Conservation (phyloP, 2,888 invertebrate species). For the Melanchra persicariae region DNA sequence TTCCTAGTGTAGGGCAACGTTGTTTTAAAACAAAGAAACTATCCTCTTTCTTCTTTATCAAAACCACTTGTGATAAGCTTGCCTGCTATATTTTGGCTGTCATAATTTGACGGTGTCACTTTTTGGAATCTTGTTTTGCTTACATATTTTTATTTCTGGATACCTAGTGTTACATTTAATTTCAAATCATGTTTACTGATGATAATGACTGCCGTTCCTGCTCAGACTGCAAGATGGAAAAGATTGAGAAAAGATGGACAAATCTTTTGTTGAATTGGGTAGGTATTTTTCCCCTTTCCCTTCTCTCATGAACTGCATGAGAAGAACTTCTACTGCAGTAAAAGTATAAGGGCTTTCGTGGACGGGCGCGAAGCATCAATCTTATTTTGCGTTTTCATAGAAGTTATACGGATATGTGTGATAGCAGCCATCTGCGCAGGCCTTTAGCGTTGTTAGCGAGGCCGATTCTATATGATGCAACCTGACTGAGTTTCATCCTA, state of each 20-base stretch:
- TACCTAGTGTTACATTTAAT: background rate
- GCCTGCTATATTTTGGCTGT: background rate
- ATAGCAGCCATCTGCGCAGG: background rate
- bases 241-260: background rate
- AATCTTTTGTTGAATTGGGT: constrained; percentile 4
- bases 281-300: background rate
- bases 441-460: background rate
- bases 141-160: background rate
- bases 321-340: background rate
- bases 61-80: background rate
- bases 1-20: too few species aligned
- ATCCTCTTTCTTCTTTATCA: background rate
- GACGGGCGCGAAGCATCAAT: background rate
- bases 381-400: background rate
- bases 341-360: background rate
- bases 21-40: too few species aligned
- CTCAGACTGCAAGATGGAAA: background rate
- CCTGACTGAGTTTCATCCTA: too few species aligned
- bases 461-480: background rate
- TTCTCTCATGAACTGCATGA: background rate
- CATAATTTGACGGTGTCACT: background rate
- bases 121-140: background rate
- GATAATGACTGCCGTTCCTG: background rate
- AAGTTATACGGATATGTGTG: background rate
- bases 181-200: background rate